A percentile compares a stretch with the other conserved stretches of the same genome.
Conservation (phyloP, 2,888 invertebrate species). For the Hydroisotoma schaefferi region DNA sequence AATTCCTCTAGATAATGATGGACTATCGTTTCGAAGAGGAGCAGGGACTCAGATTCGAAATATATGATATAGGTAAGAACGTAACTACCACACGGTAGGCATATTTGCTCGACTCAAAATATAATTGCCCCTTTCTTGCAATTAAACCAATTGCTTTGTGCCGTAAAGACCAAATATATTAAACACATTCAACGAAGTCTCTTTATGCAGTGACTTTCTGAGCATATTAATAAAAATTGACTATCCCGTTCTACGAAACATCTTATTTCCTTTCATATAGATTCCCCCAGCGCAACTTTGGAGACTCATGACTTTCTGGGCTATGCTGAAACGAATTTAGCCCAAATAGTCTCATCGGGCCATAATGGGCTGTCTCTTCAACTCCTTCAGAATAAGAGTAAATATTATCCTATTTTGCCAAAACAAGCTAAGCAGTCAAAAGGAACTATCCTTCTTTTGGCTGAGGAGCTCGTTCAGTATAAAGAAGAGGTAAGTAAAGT, state of each 20-base stretch:
- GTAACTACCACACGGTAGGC: too few species aligned
- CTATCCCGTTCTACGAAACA: too few species aligned
- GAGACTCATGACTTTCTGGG: conserved; percentile 57
- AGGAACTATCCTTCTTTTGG: conserved; percentile 41
- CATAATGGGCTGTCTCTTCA: conserved; percentile 32
- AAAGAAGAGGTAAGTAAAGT: conserved; percentile 45
- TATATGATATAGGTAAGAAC: conserved; percentile 53
- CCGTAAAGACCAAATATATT: too few species aligned
- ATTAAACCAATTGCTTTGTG: too few species aligned
- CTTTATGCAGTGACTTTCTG: too few species aligned
- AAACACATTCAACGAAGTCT: too few species aligned
- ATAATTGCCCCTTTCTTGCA: too few species aligned
- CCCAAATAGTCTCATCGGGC: conserved; percentile 50
- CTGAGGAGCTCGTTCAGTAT: conserved; percentile 44
- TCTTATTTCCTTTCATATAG: too few species aligned
- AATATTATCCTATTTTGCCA: conserved; percentile 43
- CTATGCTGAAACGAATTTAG: conserved; percentile 56
- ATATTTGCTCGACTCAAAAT: too few species aligned
- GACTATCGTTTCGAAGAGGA: conserved; percentile 60
- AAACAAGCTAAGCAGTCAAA: conserved; percentile 40
- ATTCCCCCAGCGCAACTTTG: conserved; percentile 49
- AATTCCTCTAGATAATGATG: conserved; percentile 53
- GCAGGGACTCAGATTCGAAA: conserved; percentile 57
- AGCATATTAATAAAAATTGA: too few species aligned
- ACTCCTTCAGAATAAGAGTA: conserved; percentile 40